Evolutionary conservation across 2,888 invertebrate genomes (phyloP).

Genomic region (Drosophila affinis): DNA sequence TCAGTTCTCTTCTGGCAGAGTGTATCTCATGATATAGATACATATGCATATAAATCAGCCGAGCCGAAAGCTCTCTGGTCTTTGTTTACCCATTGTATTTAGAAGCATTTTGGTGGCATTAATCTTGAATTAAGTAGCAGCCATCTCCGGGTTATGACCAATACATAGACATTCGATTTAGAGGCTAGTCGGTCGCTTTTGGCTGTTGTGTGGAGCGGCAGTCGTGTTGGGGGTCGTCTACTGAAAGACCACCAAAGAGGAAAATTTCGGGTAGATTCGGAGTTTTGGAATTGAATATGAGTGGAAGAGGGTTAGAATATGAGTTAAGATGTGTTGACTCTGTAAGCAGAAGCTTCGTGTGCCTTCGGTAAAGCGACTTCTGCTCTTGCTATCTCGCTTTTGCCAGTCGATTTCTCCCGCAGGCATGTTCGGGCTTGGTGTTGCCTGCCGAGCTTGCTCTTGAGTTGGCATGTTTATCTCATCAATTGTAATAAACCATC

Average conservation of each 20-base stretch:
- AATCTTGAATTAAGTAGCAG: constrained; percentile 72
- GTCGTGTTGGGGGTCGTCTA: constrained; percentile 51
- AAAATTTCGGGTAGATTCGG: constrained; percentile 10
- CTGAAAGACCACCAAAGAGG: constrained; percentile 31
- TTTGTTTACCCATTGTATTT: constrained; percentile 70
- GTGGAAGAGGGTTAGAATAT: not conserved
- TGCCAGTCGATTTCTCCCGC: too few species aligned
- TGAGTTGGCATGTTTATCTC: too few species aligned
- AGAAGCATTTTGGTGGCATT: constrained; percentile 68
- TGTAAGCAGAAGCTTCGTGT: too few species aligned
- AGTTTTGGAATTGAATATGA: not conserved
- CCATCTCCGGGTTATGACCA: constrained; percentile 60
- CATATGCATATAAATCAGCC: constrained; percentile 66
- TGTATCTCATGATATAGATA: constrained; percentile 3
- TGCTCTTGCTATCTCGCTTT: too few species aligned
- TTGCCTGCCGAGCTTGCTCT: too few species aligned
- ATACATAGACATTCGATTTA: constrained; percentile 18
- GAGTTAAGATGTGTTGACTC: too few species aligned
- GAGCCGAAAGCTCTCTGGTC: not conserved
- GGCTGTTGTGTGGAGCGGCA: not conserved
- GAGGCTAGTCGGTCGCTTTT: not conserved
- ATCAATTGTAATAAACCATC: not conserved
- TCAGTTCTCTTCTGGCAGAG: constrained; percentile 23
- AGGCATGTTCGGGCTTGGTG: too few species aligned
- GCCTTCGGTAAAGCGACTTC: too few species aligned